Percentiles rank a stretch among this genome's conserved stretches.
phyloP scores from a whole-genome alignment of 2,113 vertebrate species.

The Dissostichus mawsoni region DNA sequence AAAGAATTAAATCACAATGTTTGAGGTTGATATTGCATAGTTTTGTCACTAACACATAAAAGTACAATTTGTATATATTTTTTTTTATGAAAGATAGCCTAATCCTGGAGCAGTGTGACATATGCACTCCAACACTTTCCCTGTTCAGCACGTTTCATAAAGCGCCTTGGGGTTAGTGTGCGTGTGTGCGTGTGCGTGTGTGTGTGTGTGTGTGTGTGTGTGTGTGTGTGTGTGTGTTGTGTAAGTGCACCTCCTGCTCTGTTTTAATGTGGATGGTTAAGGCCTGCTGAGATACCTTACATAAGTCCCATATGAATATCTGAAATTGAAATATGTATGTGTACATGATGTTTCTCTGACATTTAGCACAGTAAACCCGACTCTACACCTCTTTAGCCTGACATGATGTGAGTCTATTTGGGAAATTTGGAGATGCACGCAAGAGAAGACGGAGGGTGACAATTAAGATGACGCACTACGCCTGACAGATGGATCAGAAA shows the following conservation, averaged over 20 bases:
- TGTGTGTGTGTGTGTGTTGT: not conserved
- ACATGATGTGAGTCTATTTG: constrained; percentile 46
- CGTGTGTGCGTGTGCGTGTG: not conserved
- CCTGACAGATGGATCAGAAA: constrained; percentile 72
- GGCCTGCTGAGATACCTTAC: constrained; percentile 62
- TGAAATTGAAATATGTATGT: constrained; percentile 23
- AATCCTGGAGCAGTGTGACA: constrained; percentile 10
- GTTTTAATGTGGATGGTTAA: constrained; percentile 40
- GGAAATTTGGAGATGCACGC: constrained; percentile 41
- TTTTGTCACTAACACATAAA: too few relatives aligned
- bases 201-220: not conserved
- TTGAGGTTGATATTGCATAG: not conserved
- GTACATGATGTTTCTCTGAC: constrained; percentile 11
- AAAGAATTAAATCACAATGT: not conserved
- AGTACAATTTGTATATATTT: too few relatives aligned
- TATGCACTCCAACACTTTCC: constrained; percentile 39
- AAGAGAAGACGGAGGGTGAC: constrained; percentile 55
- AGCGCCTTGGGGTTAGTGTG: constrained; percentile 3
- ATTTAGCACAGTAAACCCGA: constrained; percentile 65
- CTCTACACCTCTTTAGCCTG: constrained; percentile 27
- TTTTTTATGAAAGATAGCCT: too few relatives aligned
- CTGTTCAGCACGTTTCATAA: constrained; percentile 45
- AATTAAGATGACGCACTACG: constrained; percentile 73
- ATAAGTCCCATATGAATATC: constrained; percentile 49
- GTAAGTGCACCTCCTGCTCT: constrained; percentile 28